Conservation (phyloP, 2,797 vertebrate species). For the Stomatorhinus walkeri region DNA sequence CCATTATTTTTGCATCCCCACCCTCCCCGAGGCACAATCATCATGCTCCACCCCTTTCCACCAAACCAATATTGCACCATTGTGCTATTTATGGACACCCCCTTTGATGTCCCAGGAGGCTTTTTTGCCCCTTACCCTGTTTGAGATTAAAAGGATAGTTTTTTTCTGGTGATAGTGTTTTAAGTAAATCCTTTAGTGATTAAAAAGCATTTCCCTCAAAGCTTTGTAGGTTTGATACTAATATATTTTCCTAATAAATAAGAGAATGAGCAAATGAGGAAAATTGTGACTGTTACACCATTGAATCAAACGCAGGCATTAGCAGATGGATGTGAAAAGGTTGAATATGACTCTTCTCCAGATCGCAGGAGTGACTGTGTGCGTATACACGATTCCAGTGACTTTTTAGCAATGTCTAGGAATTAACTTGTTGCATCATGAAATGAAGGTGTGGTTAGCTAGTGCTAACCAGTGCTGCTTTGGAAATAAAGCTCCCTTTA, state of each 20-base stretch:
- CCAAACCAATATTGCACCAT: not conserved
- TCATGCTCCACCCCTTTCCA: not conserved
- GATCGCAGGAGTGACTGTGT: not conserved
- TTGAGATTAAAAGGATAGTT: conserved; percentile 3
- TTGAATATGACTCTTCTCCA: not conserved
- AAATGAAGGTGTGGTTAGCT: not conserved
- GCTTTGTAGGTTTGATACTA: not conserved
- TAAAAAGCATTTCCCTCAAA: not conserved
- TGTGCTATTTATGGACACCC: not conserved
- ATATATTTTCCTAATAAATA: not conserved
- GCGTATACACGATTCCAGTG: conserved; percentile 8
- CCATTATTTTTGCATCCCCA: not conserved
- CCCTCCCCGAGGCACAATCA: not conserved
- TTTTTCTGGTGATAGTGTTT: not conserved
- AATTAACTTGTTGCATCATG: conserved; percentile 11
- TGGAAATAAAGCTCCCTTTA: not conserved
- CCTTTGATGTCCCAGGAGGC: conserved; percentile 9
- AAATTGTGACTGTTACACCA: not conserved
- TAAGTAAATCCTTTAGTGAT: conserved; percentile 10
- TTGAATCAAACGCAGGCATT: not conserved
- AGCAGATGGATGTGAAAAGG: not conserved
- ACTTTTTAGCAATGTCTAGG: conserved; percentile 5
- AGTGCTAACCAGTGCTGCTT: conserved; percentile 20
- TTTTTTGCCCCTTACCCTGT: conserved; percentile 11
- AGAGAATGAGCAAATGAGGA: not conserved